A percentile compares a stretch with the other conserved stretches of the same genome.
Evolutionary conservation across 2,888 invertebrate species (phyloP).

Genomic region (Zaprionus bogoriensis): DNA sequence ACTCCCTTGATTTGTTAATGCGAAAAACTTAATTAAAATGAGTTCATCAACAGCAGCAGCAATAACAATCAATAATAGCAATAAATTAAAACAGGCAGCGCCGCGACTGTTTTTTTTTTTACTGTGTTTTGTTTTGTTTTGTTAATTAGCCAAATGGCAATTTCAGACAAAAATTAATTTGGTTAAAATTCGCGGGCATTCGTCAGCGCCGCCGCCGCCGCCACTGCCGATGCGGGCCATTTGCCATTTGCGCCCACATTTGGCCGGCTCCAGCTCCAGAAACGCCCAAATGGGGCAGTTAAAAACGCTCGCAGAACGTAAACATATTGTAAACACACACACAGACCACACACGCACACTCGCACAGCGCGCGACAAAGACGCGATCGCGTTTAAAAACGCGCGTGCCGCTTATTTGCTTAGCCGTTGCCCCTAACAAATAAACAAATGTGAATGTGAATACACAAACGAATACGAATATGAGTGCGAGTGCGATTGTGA

Average conservation of each 20-base stretch:
- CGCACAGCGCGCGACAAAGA: slow-evolving; percentile 22
- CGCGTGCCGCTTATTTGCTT: slow-evolving; percentile 21
- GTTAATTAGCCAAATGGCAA: slow-evolving; percentile 61
- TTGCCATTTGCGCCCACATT: too few relatives aligned
- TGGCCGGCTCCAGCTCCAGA: neutral
- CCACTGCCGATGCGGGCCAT: too few relatives aligned
- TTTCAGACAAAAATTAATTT: slow-evolving; percentile 50
- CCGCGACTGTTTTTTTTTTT: slow-evolving; percentile 9
- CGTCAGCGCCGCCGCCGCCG: too few relatives aligned
- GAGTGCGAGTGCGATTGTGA: neutral
- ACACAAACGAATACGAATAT: neutral
- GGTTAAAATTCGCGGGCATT: slow-evolving; percentile 22
- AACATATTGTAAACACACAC: slow-evolving; percentile 29
- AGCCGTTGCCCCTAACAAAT: slow-evolving; percentile 21
- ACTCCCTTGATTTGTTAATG: slow-evolving; percentile 23
- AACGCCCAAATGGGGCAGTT: slow-evolving; percentile 24
- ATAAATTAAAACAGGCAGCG: slow-evolving; percentile 34
- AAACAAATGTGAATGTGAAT: slow-evolving; percentile 22
- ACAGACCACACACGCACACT: slow-evolving; percentile 2
- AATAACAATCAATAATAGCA: slow-evolving; percentile 27
- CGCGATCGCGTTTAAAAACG: slow-evolving; percentile 47
- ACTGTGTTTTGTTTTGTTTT: slow-evolving; percentile 21
- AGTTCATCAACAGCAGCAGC: slow-evolving; percentile 40
- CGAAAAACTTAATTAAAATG: slow-evolving; percentile 47
- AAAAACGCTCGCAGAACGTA: slow-evolving; percentile 11